Percentiles rank a stretch among this genome's conserved stretches.
phyloP scores from a whole-genome alignment of 1,140 invertebrate species.

The Bemisia tabaci region DNA sequence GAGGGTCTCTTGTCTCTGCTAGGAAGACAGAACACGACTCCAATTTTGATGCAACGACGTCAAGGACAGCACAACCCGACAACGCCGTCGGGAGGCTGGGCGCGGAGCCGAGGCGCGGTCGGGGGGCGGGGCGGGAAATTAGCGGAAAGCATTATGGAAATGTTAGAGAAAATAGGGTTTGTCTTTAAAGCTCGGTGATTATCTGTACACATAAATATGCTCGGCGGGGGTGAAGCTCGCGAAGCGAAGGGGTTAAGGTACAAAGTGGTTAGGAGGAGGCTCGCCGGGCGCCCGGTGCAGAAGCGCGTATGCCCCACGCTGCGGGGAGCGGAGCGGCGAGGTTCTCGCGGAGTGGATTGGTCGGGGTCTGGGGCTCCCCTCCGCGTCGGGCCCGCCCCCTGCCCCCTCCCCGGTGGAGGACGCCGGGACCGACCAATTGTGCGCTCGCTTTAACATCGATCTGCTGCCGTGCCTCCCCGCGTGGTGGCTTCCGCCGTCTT shows the following conservation, averaged over 20 bases:
- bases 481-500: too few relatives aligned
- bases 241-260: neutral
- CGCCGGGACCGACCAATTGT: neutral
- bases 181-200: neutral
- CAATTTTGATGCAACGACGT: too few relatives aligned
- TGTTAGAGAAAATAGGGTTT: neutral
- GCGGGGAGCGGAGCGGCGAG: too few relatives aligned
- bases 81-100: too few relatives aligned
- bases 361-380: neutral
- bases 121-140: neutral
- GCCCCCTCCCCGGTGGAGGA: neutral
- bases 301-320: too few relatives aligned
- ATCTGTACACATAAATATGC: neutral
- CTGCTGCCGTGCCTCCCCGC: too few relatives aligned
- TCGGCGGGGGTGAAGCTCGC: too few relatives aligned
- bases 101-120: neutral
- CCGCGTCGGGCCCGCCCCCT: neutral
- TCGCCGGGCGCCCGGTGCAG: too few relatives aligned
- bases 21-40: too few relatives aligned
- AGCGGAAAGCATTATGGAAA: neutral
- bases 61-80: too few relatives aligned
- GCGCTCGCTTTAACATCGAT: neutral
- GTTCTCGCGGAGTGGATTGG: too few relatives aligned
- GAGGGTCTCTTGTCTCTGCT: too few relatives aligned
- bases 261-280: neutral